Conservation (phyloP, 1,140 invertebrate genomes). For the Octopus bimaculoides region DNA sequence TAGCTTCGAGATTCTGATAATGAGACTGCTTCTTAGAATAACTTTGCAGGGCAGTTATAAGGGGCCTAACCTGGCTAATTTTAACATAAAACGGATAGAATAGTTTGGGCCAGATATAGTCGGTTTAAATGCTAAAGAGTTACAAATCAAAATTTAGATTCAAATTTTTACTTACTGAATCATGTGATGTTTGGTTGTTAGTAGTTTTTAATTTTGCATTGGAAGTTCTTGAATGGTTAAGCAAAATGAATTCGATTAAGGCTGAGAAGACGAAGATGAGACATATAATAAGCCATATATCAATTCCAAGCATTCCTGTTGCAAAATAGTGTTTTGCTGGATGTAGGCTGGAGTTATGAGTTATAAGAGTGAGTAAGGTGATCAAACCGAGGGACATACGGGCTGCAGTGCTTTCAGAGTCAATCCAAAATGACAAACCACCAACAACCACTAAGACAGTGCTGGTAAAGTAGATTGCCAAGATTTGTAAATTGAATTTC, state of each 20-base stretch:
- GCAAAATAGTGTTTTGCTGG: slow-evolving; percentile 61
- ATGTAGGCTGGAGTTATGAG: slow-evolving; percentile 13
- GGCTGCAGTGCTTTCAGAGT: slow-evolving; percentile 62
- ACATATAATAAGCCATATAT: slow-evolving; percentile 84
- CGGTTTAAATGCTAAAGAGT: no score
- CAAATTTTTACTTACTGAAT: no score
- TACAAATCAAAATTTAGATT: no score
- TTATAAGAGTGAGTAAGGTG: slow-evolving; percentile 16
- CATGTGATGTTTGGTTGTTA: no score
- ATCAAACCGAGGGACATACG: slow-evolving; percentile 62
- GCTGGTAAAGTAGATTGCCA: slow-evolving; percentile 80
- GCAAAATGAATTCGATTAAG: slow-evolving; percentile 81
- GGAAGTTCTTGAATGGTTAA: slow-evolving; percentile 50
- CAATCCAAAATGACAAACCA: slow-evolving; percentile 80
- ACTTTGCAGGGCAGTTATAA: no score
- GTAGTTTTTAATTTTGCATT: background rate
- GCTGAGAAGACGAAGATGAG: slow-evolving; percentile 84
- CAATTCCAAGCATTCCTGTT: slow-evolving; percentile 70
- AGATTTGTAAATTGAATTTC: background rate
- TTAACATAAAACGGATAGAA: no score
- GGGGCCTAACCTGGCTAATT: no score
- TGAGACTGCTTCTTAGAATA: no score
- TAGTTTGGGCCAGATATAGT: no score
- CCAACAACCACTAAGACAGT: slow-evolving; percentile 88
- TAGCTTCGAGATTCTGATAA: no score